Evolutionary conservation across 2,888 invertebrate species (phyloP), one percentile per base, ranked within the genome.

Genomic region (Plagiodera versicolora): DNA sequence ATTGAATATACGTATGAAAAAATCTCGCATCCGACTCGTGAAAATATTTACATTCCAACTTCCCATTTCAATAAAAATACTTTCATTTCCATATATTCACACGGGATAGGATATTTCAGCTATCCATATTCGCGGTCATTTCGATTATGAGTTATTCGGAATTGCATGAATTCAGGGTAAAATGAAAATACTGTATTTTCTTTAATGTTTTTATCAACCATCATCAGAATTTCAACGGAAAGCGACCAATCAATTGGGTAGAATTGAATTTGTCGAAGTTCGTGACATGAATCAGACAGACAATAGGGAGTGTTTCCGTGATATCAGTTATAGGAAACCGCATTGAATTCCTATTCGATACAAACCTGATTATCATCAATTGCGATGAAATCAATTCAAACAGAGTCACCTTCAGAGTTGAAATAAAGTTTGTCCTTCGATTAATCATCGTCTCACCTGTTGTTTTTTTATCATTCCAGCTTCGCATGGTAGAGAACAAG

Each of bases 401-500:
- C 6, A 6, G 24, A 24, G 24, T 24, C 24, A 24, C 24, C 24
- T 3, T 3, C 24, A 24, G 4, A 24, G 24, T 3, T 24, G 6
- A 6, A 24, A 24, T 24, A 6, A 24, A 24, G 24, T 24, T 11
- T 10, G 6, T 32, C 10, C 11, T 32, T 32, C 10, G 32, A 32
- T 10, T 32, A 10, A 48, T 16, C 24, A 19, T 56, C 47, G n/a
- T 58, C 67, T 70, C 72, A 81, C 81, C 81, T 85, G 85, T 78
- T 88, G 86, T 75, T 85, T 87, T 72, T 87, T 87, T 63, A 88
- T 85, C 82, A 88, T 85, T 47, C 89, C 89, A 30, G 83, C 81
- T 63, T 81, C 82, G 75, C 90, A 90, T 5, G 89, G 89, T 58
- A 86, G 78, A 44, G 88, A 88, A 72, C 90, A 91, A 1, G 88